Evolutionary conservation across 2,113 vertebrate species (phyloP).

Genomic region (Mormyrus lacerda): DNA sequence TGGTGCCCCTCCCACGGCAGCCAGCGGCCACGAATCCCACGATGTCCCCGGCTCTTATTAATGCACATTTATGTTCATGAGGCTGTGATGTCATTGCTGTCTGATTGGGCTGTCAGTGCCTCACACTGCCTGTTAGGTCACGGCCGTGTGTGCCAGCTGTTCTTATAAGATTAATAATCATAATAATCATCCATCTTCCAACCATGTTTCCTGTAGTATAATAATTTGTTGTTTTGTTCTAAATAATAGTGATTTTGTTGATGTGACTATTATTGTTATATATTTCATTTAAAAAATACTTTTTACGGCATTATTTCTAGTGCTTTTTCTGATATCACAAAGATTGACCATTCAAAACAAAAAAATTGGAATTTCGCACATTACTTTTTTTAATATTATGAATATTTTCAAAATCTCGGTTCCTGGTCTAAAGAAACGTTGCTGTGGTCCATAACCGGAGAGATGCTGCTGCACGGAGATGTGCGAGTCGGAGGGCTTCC

Average conservation of each 20-base stretch:
- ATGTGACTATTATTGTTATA: neutral
- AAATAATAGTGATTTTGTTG: neutral
- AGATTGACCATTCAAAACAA: neutral
- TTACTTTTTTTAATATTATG: no score
- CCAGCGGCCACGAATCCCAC: constrained; percentile 75
- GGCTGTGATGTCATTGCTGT: constrained; percentile 80
- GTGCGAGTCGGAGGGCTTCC: neutral
- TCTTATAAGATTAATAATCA: neutral
- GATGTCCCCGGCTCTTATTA: constrained; percentile 77
- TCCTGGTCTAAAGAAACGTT: neutral
- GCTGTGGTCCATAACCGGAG: neutral
- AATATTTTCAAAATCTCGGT: neutral
- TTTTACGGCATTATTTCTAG: neutral
- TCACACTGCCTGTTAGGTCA: neutral
- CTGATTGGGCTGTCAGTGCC: constrained; percentile 27
- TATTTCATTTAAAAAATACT: neutral
- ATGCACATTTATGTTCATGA: constrained; percentile 88
- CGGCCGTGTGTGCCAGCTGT: neutral
- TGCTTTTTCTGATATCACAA: neutral
- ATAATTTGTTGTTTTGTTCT: neutral
- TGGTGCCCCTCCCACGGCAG: constrained; percentile 61
- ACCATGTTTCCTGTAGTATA: neutral
- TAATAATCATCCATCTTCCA: neutral
- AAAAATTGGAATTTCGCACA: neutral
- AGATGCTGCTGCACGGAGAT: neutral